Base-by-base conservation (phyloP, 1,140 invertebrate species). In the Drosophila insularis region DNA sequence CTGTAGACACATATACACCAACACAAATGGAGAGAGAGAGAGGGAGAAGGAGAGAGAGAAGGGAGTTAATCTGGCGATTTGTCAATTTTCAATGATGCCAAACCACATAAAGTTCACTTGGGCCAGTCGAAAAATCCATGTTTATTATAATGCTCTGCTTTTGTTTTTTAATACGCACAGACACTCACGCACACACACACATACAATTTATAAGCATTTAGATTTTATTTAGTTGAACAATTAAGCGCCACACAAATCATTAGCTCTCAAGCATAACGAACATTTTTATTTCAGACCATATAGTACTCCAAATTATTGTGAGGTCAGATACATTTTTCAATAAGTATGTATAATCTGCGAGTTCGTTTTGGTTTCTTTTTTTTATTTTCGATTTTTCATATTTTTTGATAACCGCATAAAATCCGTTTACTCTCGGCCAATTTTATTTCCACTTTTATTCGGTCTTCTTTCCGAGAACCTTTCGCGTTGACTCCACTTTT, bases 161-260 rank as follows among this genome's bases (percentile, higher is more conserved):
- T 50, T 50, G 43, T 50, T 50, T 50, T 50, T 50, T 21, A 50
- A 50, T 19, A 50, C 7, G 10, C 17, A 10, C 7, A 46, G 2
- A 46, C 7, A 17, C 43, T 19, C 43, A 46, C 43, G 10, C 40
- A 43, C 40, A 46, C 40, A 46, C 6, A 37, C 35, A 58, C 56
- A 55, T 35, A 50, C 56, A n/a, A 68, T 79, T 86, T 86, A 82
- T 53, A 74, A 78, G 81, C 79, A 79, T 85, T 86, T 87, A 81
- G 17, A 69, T 78, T 86, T 78, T 60, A 81, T 81, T 86, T 79
- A 81, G 87, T 63, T 23, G 63, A 62, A 59, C 71, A 77, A 77
- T 77, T 77, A 76, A 76, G 37, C 58, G 72, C 58, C 50, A 56
- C 50, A 67, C 50, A 71, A 66, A 74, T 78, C 78, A 78, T 72